phyloP scores from a whole-genome alignment of 2,797 vertebrate species.

The Micropoecilia bifurca region DNA sequence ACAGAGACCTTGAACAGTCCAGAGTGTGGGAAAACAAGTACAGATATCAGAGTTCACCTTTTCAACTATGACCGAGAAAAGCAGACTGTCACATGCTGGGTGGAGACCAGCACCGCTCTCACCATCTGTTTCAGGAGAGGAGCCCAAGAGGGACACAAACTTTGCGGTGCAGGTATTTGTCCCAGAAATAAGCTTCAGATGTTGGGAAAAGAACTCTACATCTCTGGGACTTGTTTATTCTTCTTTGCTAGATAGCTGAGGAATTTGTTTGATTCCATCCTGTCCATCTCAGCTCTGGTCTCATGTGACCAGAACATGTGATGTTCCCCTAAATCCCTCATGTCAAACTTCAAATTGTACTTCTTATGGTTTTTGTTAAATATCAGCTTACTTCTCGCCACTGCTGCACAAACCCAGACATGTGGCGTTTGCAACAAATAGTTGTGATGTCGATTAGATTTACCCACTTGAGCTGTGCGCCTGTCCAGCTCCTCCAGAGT shows the following conservation, averaged over 20 bases:
- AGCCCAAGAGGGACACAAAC: slow-evolving; percentile 17
- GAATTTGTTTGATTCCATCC: neutral
- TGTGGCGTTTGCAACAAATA: neutral
- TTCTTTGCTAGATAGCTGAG: neutral
- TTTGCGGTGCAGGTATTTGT: slow-evolving; percentile 21
- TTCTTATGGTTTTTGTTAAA: neutral
- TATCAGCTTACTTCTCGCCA: neutral
- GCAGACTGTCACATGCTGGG: slow-evolving; percentile 34
- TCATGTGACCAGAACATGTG: neutral
- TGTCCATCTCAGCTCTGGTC: neutral
- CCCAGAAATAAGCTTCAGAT: slow-evolving; percentile 8
- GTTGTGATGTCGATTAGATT: neutral
- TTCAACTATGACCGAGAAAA: slow-evolving; percentile 49
- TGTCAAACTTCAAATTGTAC: neutral
- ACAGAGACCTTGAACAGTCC: slow-evolving; percentile 35
- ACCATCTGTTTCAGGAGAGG: slow-evolving; percentile 21
- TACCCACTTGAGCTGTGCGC: neutral
- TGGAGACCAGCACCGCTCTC: slow-evolving; percentile 4
- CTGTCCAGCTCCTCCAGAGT: neutral
- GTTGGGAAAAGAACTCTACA: neutral
- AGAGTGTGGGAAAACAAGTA: slow-evolving; percentile 49
- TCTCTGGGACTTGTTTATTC: neutral
- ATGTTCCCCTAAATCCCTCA: neutral
- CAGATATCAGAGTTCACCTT: slow-evolving; percentile 56
- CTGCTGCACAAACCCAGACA: neutral